Evolutionary conservation across 2,888 invertebrate genomes (phyloP), one percentile per base, ranked within the genome.

Genomic region (Drosophila atroscutellata): DNA sequence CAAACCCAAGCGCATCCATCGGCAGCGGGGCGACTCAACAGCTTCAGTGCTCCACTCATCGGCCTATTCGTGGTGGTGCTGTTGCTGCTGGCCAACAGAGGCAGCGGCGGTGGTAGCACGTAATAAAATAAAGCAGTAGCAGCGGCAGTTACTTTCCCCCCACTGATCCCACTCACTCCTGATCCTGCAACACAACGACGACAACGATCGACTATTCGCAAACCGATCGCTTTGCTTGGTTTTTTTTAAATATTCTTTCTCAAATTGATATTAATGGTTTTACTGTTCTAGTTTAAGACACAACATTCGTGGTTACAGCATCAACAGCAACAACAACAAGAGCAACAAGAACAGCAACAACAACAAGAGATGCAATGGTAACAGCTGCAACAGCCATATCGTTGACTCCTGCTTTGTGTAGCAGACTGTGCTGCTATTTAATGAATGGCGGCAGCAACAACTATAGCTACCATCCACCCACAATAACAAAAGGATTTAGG

Each of bases 1-100:
- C 92, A 92, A 73, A 92, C 93, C 60, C 93, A 92, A 79, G 81
- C 92, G 74, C 92, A 92, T 88, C 92, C 91, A 39, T 91, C 91
- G 67, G 79, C 76, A 66, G 84, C 73, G 47, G 45, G 39, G 55
- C 71, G 34, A 9, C 42, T 42, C 55, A 50, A 37, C 39, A 24
- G 50, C 45, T 18, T 3, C 24, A 50, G 26, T 34, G 32, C 37
- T n/a, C 32, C 51, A n/a, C 61, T 77, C 8, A 13, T 66, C 30
- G 55, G 34, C 8, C 34, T 68, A 8, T 28, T 72, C 15, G 58
- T 58, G 0, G 20, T 45, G 9, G 15, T 76, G 11, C 42, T 58
- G 0, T 36, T 73, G 49, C 61, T 77, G 15, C 20, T 81, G 37
- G 58, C 57, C 60, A 45, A 42, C 32, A 20, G 37, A 3, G 20